A percentile compares a stretch with the other conserved stretches of the same genome.
These are phyloP conservation scores for Corydoras maculifer DNA, from an alignment of 2,113 vertebrate genomes.

Conservation along the genomic window DNA sequence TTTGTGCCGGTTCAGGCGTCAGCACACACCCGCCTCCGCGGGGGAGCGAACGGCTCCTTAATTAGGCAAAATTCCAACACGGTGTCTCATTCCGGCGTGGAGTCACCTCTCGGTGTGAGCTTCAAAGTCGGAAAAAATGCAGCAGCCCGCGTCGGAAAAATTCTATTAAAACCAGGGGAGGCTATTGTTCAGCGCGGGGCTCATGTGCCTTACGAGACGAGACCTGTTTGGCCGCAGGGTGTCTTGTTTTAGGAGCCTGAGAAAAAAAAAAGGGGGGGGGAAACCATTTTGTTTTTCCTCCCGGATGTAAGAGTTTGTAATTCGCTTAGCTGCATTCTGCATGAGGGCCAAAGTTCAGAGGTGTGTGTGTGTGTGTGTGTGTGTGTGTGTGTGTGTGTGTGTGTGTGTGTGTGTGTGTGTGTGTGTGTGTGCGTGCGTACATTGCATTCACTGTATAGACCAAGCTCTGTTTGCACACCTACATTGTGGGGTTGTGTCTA, in stretches of 20 bases:
- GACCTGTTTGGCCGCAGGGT: constrained; percentile 45
- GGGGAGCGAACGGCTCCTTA: constrained; percentile 29
- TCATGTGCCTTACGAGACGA: constrained; percentile 43
- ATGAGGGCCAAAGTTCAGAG: no score
- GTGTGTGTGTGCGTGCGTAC: no score
- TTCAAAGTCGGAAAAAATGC: constrained; percentile 25
- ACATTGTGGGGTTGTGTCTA: no score
- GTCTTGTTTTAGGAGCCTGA: constrained; percentile 31
- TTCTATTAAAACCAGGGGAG: constrained; percentile 25
- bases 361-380: no score
- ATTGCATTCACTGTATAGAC: no score
- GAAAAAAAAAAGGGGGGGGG: constrained; percentile 19
- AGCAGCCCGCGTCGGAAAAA: constrained; percentile 20
- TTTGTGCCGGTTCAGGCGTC: no score
- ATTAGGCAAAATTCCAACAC: constrained; percentile 37
- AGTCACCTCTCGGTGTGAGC: constrained; percentile 30
- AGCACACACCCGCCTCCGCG: no score
- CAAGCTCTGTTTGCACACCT: no score
- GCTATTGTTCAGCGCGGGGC: constrained; percentile 24
- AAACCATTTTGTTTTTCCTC: constrained; percentile 43
- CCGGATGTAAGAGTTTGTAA: constrained; percentile 17
- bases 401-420: no score
- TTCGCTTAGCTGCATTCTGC: background rate
- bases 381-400: no score
- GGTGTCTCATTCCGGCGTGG: constrained; percentile 47